phyloP scores from a whole-genome alignment of 2,797 vertebrate species.

The Podarcis siculus region DNA sequence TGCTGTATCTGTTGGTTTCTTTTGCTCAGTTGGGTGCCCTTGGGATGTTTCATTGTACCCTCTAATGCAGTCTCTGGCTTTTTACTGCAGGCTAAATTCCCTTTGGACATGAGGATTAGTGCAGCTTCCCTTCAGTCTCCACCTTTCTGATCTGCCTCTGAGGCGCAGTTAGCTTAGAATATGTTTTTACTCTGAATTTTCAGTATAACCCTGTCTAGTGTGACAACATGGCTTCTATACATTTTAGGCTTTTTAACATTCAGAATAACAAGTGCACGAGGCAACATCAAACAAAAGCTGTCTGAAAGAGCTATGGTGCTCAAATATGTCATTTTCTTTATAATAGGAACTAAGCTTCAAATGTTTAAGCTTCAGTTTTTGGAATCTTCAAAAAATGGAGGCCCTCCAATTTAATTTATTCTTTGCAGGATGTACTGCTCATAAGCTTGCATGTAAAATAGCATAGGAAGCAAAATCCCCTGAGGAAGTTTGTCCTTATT shows the following conservation, averaged over 20 bases:
- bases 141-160: slow-evolving; percentile 38
- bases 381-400: not conserved
- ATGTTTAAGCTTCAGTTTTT: not conserved
- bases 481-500: not conserved
- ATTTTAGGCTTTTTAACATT: slow-evolving; percentile 30
- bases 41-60: not conserved
- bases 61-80: not conserved
- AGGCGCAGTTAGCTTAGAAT: not conserved
- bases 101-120: slow-evolving; percentile 27
- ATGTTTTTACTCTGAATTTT: slow-evolving; percentile 8
- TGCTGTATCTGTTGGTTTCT: not conserved
- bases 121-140: slow-evolving; percentile 32
- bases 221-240: not conserved
- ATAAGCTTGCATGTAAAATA: not conserved
- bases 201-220: not conserved
- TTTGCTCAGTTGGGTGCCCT: slow-evolving; percentile 21
- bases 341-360: not conserved
- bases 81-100: slow-evolving; percentile 44
- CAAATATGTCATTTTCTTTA: not conserved
- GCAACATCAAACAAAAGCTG: not conserved
- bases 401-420: not conserved
- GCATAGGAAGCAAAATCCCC: not conserved
- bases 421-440: not conserved
- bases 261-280: not conserved
- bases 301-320: not conserved